A percentile compares a stretch with the other conserved stretches of the same genome.
Conservation (phyloP, 1,140 invertebrate genomes). For the Drosophila ercepeae region DNA sequence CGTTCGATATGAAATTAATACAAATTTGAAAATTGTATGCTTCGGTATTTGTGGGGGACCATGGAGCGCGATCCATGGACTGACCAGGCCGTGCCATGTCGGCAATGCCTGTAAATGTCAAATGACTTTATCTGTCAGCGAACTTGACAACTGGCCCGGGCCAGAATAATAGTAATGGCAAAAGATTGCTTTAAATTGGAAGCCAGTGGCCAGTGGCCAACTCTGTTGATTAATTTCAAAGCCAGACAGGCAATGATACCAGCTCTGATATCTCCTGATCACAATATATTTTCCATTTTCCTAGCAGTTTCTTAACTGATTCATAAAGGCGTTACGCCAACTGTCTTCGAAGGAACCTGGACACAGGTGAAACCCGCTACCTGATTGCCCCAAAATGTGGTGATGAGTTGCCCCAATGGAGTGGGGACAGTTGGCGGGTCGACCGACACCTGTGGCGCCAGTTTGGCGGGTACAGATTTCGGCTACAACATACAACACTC, state of each 20-base stretch:
- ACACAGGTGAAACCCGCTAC: slow-evolving; percentile 7
- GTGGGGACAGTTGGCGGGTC: slow-evolving; percentile 2
- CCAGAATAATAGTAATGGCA: slow-evolving; percentile 29
- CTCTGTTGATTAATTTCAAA: slow-evolving; percentile 52
- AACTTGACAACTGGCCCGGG: slow-evolving; percentile 63
- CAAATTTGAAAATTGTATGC: slow-evolving; percentile 77
- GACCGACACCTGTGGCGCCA: slow-evolving; percentile 50
- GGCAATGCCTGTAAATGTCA: slow-evolving; percentile 78
- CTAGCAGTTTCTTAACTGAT: background rate
- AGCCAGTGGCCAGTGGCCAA: slow-evolving; percentile 19
- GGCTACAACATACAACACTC: slow-evolving; percentile 33
- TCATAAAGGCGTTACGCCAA: slow-evolving; percentile 39
- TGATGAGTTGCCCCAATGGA: slow-evolving; percentile 47
- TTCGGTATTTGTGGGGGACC: slow-evolving; percentile 14
- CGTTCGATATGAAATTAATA: slow-evolving; percentile 75
- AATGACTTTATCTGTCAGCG: slow-evolving; percentile 81
- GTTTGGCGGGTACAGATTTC: slow-evolving; percentile 54
- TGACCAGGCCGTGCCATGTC: slow-evolving; percentile 60
- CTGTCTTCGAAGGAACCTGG: slow-evolving; percentile 42
- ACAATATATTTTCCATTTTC: background rate
- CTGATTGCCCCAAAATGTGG: slow-evolving; percentile 37
- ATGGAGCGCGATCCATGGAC: background rate
- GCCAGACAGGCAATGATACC: background rate
- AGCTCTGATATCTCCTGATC: background rate
- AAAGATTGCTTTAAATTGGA: slow-evolving; percentile 21